phyloP scores from a whole-genome alignment of 2,113 vertebrate species.

The Carassius carassius region DNA sequence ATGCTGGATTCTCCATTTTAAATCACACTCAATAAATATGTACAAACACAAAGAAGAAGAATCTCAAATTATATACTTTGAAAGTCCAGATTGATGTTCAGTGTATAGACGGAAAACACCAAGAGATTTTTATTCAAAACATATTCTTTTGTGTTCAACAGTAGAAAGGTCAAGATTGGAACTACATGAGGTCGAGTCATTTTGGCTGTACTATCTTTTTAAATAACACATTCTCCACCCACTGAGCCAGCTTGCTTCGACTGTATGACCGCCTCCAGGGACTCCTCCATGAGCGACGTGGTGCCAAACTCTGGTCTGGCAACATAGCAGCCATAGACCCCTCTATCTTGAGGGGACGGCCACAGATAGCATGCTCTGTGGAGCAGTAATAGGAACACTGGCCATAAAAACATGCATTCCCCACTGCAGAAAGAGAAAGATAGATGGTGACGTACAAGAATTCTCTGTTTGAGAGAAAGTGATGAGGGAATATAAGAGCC shows the following conservation, averaged over 20 bases:
- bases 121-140: neutral
- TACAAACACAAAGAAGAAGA: neutral
- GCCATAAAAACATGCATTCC: conserved; percentile 85
- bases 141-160: neutral
- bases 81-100: neutral
- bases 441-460: neutral
- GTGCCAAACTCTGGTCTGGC: conserved; percentile 78
- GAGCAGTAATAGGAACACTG: conserved; percentile 90
- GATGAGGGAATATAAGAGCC: neutral
- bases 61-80: neutral
- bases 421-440: conserved; percentile 67
- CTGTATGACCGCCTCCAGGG: conserved; percentile 90
- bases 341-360: conserved; percentile 77
- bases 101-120: neutral
- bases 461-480: conserved; percentile 32
- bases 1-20: neutral
- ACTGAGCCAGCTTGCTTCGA: conserved; percentile 84
- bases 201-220: neutral
- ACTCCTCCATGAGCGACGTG: conserved; percentile 81
- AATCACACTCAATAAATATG: neutral
- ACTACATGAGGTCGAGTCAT: neutral
- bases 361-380: conserved; percentile 84
- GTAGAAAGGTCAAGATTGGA: neutral
- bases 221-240: conserved; percentile 44
- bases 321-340: conserved; percentile 83